Base-by-base conservation (phyloP, 1,140 invertebrate species). In the Drosophila azteca region DNA sequence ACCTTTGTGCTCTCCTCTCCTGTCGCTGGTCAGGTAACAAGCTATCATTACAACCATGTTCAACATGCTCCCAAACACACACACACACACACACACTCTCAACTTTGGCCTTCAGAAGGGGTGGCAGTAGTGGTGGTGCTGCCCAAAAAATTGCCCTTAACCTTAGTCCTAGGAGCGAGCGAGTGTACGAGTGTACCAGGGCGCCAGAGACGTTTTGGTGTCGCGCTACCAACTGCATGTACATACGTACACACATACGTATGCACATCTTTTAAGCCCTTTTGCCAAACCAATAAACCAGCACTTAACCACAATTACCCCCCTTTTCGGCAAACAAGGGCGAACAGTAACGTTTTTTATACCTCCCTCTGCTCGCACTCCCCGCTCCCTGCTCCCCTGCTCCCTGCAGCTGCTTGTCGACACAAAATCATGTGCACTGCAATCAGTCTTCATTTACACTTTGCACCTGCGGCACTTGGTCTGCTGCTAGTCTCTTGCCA, bases 361-460 rank as follows among this genome's bases (percentile, higher is more conserved):
- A 55, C 67, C 53, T n/a, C 35, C 26, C 26, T 41, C 24, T 48
- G 15, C 13, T n/a, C n/a, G n/a, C n/a, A n/a, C n/a, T 46, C 57
- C n/a, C 45, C 7, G 29, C 50, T 24, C 20, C 2, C 17, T 6
- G 5, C 24, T 26, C 20, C 35, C 46, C 17, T 6, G 5, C 24
- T 26, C 20, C 35, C 46, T n/a, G n/a, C n/a, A n/a, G n/a, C n/a
- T 13, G 35, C 60, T 43, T 71, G 74, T 75, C 67, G 57, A 72
- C 61, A 76, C 76, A 83, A 61, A 70, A 67, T 63, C 77, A 80
- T 79, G 80, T 84, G 79, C 75, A 53, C 68, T 88, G 83, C 84
- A 88, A 89, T 88, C 83, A 89, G 83, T 88, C 83, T 88, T 88
- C 83, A 88, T 88, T 88, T 88, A 79, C 83, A 88, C 84, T 89